These are phyloP conservation scores for Lepidurus couesii DNA, from an alignment of 1,140 invertebrate species.

Conservation along the genomic window DNA sequence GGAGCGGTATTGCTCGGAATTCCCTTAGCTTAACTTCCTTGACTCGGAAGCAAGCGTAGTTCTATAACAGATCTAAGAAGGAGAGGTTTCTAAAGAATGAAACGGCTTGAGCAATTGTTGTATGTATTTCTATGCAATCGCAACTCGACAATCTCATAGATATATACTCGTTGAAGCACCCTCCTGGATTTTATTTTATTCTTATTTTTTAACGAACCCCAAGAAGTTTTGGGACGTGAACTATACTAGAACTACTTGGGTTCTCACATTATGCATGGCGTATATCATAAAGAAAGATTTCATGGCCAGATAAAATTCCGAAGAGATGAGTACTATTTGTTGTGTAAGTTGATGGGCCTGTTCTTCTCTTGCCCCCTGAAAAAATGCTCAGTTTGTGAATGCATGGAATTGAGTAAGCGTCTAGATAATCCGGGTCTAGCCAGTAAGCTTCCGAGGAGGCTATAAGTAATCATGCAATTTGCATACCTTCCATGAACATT, in stretches of 20 bases:
- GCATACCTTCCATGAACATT: neutral
- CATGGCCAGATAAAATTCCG: neutral
- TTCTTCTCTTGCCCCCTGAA: neutral
- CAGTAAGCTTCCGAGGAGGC: neutral
- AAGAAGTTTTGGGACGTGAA: neutral
- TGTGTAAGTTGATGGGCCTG: neutral
- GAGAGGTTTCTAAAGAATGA: too few species aligned
- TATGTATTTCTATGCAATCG: too few species aligned
- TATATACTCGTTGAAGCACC: too few species aligned
- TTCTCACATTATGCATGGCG: neutral
- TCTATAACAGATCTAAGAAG: too few species aligned
- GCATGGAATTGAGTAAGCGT: neutral
- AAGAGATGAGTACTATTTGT: neutral
- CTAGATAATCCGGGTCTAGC: neutral
- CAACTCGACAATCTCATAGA: too few species aligned
- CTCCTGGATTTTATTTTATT: too few species aligned
- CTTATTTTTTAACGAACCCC: too few species aligned
- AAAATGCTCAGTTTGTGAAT: neutral
- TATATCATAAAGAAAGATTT: neutral
- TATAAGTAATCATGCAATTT: neutral
- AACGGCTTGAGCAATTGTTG: too few species aligned
- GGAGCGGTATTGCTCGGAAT: too few species aligned
- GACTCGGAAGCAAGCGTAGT: too few species aligned
- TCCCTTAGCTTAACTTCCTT: too few species aligned
- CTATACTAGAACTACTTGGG: neutral